Evolutionary conservation across 1,140 invertebrate species (phyloP).

Genomic region (Nymphalis io): DNA sequence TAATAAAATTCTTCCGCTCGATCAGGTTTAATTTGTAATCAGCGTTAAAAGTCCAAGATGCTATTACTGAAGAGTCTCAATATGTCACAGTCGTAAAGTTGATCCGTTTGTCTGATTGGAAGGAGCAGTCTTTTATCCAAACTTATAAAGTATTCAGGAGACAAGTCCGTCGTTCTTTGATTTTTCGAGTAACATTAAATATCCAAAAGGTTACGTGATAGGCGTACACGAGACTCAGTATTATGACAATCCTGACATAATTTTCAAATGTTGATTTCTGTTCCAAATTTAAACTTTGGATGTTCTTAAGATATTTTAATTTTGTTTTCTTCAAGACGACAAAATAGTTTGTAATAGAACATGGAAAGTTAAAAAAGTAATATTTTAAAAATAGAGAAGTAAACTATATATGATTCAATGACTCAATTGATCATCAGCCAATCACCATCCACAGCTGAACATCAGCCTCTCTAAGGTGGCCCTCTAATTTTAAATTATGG

Average conservation of each 20-base stretch:
- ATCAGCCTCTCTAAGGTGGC: no score
- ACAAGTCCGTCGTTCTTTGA: conserved; percentile 9
- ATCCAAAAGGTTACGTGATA: conserved; percentile 21
- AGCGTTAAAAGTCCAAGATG: not conserved
- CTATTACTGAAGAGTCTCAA: conserved; percentile 1
- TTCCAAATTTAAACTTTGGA: no score
- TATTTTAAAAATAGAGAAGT: no score
- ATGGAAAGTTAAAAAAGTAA: no score
- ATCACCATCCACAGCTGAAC: no score
- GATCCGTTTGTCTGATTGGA: conserved; percentile 8
- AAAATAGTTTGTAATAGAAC: no score
- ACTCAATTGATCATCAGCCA: no score
- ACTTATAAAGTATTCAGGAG: conserved; percentile 17
- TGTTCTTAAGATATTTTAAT: no score
- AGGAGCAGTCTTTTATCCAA: conserved; percentile 1
- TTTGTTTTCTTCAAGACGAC: no score
- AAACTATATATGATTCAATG: no score
- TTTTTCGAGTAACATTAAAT: conserved; percentile 21
- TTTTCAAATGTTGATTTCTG: no score
- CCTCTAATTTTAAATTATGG: no score
- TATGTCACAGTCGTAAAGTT: conserved; percentile 6
- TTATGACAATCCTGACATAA: not conserved
- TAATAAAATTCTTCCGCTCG: not conserved
- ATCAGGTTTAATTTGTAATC: conserved; percentile 1
- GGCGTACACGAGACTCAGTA: not conserved